Evolutionary conservation across 2,797 vertebrate species (phyloP).

Genomic region (Mormyrus hasselquistii): DNA sequence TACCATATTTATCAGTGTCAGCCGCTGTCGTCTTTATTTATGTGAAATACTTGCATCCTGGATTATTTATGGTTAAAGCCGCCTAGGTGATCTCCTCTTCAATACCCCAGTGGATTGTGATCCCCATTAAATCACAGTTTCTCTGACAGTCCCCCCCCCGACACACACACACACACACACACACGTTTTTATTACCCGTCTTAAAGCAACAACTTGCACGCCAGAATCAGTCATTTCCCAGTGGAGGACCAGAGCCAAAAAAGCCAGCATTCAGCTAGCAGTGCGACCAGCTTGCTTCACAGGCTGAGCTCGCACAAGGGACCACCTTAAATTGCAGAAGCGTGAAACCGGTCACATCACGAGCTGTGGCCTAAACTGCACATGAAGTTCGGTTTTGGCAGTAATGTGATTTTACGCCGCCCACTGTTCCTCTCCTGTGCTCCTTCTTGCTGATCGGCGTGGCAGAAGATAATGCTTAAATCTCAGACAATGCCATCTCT

Average conservation of each 20-base stretch:
- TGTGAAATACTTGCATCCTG: neutral
- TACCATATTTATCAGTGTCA: neutral
- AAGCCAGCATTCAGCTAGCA: neutral
- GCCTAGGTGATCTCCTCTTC: neutral
- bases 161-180: neutral
- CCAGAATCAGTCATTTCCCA: neutral
- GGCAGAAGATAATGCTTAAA: neutral
- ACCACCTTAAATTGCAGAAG: neutral
- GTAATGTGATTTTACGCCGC: neutral
- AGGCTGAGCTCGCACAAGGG: neutral
- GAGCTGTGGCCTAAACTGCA: neutral
- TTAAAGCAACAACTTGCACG: neutral
- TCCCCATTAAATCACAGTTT: conserved; percentile 1
- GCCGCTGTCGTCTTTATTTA: neutral
- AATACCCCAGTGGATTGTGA: conserved; percentile 1
- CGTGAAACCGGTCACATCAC: neutral
- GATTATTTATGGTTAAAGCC: conserved; percentile 2
- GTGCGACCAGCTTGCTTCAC: neutral
- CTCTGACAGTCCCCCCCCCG: neutral
- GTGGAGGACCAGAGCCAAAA: neutral
- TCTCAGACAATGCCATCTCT: neutral
- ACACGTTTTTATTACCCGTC: neutral
- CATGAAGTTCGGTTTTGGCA: neutral
- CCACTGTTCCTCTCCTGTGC: neutral
- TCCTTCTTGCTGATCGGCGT: neutral